Evolutionary conservation across 2,113 vertebrate species (phyloP), one percentile per base, ranked within the genome.

Genomic region (Columbina picui): DNA sequence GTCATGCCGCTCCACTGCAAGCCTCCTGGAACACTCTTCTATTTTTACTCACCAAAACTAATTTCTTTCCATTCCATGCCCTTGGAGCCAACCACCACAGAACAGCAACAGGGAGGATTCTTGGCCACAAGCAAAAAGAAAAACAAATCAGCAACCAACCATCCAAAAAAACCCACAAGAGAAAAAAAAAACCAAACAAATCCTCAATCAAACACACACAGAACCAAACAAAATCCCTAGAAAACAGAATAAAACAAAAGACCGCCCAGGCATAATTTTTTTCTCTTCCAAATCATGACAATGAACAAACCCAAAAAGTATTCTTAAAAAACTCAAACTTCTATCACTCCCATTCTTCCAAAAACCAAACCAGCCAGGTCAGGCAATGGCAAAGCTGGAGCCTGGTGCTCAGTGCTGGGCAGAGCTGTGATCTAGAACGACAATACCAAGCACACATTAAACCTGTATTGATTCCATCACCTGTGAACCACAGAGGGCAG

Each of bases 201-300:
- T 6, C 22, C 47, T 49, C 47, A 49, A 23, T 23, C 9, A 49
- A 49, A 49, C 22, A 49, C 22, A 49, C 47, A 49, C 9, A 49
- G 22, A 49, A 10, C 47, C 47, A 22, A 43, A 43, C 43, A 75
- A 79, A 84, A 36, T 8, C 30, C 27, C 14, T 30, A 53, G 16
- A 8, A 65, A 74, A 39, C 16, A 53, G 81, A 73, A 55, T 11
- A 45, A 59, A 79, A 3, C 5, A 39, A 34, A 61, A 75, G 29
- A 3, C 0, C 11, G 22, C 0, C 9, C 7, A 2, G 1, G 21
- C 29, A 23, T 4, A 4, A 0, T 18, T 71, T 79, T 79, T 71
- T 57, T 23, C 5, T 47, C 14, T 63, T 91, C 5, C 22, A 65
- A 86, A 67, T 13, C 10, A 20, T 6, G 21, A 26, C 47, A 61